These are phyloP conservation scores for Platorchestia sp. DNA, from an alignment of 1,140 invertebrate genomes.

Conservation along the genomic window DNA sequence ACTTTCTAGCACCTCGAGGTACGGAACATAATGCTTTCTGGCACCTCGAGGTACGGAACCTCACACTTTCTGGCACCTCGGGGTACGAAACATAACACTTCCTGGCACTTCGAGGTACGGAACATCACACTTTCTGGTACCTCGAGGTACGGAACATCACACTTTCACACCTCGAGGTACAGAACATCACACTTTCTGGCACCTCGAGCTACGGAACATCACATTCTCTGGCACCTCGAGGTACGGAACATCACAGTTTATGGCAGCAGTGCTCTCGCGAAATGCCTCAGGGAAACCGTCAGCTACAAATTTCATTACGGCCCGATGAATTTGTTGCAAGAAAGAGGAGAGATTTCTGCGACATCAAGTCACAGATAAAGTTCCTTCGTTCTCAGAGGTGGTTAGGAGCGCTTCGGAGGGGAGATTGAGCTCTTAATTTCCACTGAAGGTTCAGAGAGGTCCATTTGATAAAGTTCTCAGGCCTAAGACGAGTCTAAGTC, in stretches of 20 bases:
- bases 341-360: conserved; percentile 26
- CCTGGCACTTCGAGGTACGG: no score
- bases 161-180: no score
- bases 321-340: neutral
- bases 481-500: neutral
- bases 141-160: no score
- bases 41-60: no score
- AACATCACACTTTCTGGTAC: no score
- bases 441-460: neutral
- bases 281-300: conserved; percentile 33
- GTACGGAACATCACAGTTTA: neutral
- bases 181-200: no score
- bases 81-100: no score
- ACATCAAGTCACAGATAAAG: neutral
- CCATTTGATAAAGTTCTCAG: neutral
- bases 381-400: neutral
- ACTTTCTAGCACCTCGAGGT: no score
- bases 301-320: conserved; percentile 4
- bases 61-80: no score
- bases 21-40: no score
- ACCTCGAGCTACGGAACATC: no score
- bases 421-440: conserved; percentile 1
- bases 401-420: neutral
- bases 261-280: neutral
- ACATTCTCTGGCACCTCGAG: neutral